phyloP scores from a whole-genome alignment of 2,113 vertebrate genomes.

The Corythoichthys haematopterus region DNA sequence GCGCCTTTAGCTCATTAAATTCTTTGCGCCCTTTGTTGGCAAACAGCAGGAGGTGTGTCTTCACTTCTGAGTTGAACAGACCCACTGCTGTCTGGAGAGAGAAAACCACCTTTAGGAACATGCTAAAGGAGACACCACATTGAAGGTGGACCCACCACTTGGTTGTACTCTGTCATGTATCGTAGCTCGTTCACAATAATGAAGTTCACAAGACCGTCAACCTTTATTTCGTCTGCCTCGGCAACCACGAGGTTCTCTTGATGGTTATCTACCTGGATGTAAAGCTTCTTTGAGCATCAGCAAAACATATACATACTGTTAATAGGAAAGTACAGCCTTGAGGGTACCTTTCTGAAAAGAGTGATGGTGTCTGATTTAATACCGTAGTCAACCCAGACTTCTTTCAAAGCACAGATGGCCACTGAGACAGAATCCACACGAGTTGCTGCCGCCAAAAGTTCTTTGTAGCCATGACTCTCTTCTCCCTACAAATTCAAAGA shows the following conservation, averaged over 20 bases:
- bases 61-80: slow-evolving; percentile 79
- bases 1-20: slow-evolving; percentile 60
- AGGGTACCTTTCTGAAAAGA: slow-evolving; percentile 81
- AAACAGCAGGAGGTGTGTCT: slow-evolving; percentile 83
- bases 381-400: slow-evolving; percentile 75
- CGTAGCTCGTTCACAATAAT: slow-evolving; percentile 77
- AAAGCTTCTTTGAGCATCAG: slow-evolving; percentile 5
- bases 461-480: slow-evolving; percentile 61
- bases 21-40: slow-evolving; percentile 75
- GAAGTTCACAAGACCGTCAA: slow-evolving; percentile 75
- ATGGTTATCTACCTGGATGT: slow-evolving; percentile 78
- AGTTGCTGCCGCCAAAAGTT: slow-evolving; percentile 63
- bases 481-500: slow-evolving; percentile 66
- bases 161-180: slow-evolving; percentile 85
- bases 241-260: slow-evolving; percentile 71
- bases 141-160: slow-evolving; percentile 67
- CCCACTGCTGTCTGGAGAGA: slow-evolving; percentile 77
- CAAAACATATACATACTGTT: not conserved
- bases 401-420: slow-evolving; percentile 72
- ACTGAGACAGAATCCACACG: slow-evolving; percentile 69
- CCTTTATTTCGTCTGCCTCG: slow-evolving; percentile 63
- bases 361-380: slow-evolving; percentile 68
- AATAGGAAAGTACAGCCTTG: not conserved
- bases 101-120: not conserved
- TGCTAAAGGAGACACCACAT: not conserved